phyloP scores from a whole-genome alignment of 2,113 vertebrate genomes.

The Toxostoma redivivum region DNA sequence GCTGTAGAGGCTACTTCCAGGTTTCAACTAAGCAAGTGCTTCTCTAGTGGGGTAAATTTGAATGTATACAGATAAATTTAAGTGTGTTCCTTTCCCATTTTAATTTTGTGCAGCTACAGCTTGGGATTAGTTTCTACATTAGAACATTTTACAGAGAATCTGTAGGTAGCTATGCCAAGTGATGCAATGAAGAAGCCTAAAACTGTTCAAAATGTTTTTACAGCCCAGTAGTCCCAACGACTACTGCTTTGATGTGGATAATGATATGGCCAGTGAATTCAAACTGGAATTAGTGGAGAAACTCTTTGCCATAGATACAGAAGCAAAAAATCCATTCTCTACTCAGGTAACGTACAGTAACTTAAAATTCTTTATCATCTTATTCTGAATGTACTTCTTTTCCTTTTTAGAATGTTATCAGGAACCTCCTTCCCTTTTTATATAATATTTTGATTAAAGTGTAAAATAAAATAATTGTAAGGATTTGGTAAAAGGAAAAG shows the following conservation, averaged over 20 bases:
- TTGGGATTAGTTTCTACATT: background rate
- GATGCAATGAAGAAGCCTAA: background rate
- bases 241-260: constrained; percentile 90
- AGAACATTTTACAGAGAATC: background rate
- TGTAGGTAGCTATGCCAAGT: background rate
- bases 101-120: background rate
- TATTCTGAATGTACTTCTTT: background rate
- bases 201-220: constrained; percentile 50
- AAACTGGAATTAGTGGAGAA: constrained; percentile 97
- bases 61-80: background rate
- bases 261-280: constrained; percentile 88
- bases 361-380: background rate
- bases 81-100: background rate
- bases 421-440: background rate
- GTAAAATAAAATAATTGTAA: background rate
- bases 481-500: background rate
- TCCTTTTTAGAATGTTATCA: background rate
- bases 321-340: constrained; percentile 88
- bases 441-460: background rate
- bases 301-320: constrained; percentile 94
- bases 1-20: background rate
- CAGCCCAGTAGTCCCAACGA: constrained; percentile 84
- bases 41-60: background rate
- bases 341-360: constrained; percentile 79
- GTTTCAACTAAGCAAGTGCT: background rate